Conservation (phyloP, 2,797 vertebrate species). For the Leptodactylus fallax region DNA sequence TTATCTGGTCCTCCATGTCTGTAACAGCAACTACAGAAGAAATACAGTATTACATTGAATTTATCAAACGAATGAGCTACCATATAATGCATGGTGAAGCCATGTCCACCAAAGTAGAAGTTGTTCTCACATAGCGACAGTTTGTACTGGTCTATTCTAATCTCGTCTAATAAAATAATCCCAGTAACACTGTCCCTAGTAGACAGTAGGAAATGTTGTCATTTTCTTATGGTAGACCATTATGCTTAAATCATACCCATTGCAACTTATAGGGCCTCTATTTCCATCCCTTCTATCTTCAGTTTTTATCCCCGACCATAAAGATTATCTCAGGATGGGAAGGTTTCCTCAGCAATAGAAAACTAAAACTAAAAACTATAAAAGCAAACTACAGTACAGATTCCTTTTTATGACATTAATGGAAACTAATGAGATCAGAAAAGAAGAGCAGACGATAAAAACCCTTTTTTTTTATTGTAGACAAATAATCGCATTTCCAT, state of each 20-base stretch:
- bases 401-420: not conserved
- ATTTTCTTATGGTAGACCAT: too few relatives aligned
- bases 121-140: too few relatives aligned
- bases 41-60: not conserved
- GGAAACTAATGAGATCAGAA: not conserved
- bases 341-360: not conserved
- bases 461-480: not conserved
- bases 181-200: not conserved
- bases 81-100: not conserved
- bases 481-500: not conserved
- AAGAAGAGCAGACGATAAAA: constrained; percentile 33
- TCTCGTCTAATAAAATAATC: too few relatives aligned
- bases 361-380: not conserved
- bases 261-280: too few relatives aligned
- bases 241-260: too few relatives aligned
- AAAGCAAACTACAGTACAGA: not conserved
- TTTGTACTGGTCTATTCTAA: not conserved
- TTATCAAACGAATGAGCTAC: not conserved
- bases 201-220: not conserved
- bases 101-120: not conserved
- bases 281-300: not conserved
- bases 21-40: not conserved
- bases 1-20: not conserved
- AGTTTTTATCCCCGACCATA: not conserved
- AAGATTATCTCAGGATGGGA: not conserved